These are phyloP conservation scores for Hemicentrotus pulcherrimus DNA, from an alignment of 35 echinoderm and acorn worm species.

Conservation along the genomic window DNA sequence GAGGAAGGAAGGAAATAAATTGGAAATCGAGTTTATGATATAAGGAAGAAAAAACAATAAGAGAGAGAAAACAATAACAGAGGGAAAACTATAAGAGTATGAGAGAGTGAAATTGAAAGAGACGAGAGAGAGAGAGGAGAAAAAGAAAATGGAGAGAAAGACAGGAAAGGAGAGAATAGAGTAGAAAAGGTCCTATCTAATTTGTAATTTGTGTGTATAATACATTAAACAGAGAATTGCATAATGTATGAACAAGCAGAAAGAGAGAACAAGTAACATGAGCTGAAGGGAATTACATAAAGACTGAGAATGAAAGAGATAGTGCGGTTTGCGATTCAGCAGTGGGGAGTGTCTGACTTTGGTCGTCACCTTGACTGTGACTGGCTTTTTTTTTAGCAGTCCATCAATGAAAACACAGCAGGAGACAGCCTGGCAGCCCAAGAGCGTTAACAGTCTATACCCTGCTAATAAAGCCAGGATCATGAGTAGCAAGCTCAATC, in stretches of 20 bases:
- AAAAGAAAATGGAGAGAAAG: background rate
- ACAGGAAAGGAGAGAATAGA: background rate
- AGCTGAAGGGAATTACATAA: background rate
- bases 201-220: too few relatives aligned
- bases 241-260: too few relatives aligned
- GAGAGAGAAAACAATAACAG: too few relatives aligned
- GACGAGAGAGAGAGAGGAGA: too few relatives aligned
- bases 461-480: background rate
- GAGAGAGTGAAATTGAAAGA: too few relatives aligned
- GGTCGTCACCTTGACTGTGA: constrained; percentile 7
- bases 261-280: too few relatives aligned
- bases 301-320: background rate
- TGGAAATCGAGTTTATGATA: too few relatives aligned
- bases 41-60: too few relatives aligned
- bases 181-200: too few relatives aligned
- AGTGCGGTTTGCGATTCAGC: background rate
- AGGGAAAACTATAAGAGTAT: too few relatives aligned
- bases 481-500: background rate
- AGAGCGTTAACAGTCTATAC: background rate
- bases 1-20: background rate
- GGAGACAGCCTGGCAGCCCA: background rate
- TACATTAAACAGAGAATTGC: too few relatives aligned
- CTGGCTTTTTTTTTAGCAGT: background rate
- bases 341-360: background rate
- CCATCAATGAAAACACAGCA: background rate